Evolutionary conservation across 23 tunicate genomes (phyloP).

Genomic region (Halocynthia aurantium): DNA sequence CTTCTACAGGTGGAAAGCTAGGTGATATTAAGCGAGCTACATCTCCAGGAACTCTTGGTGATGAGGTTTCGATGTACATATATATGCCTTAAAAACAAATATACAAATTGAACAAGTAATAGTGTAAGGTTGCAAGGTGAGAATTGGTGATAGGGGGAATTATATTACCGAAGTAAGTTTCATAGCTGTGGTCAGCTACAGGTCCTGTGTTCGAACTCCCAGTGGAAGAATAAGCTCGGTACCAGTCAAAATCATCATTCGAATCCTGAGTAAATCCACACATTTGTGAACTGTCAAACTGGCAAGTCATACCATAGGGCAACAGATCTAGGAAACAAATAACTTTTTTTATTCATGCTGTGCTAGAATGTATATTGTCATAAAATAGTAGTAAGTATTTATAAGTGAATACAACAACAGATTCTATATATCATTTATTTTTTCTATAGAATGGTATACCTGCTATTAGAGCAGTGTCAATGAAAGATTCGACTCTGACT

Average conservation of each 20-base stretch:
- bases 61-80: constrained; percentile 26
- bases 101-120: not conserved
- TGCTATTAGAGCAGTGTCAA: not conserved
- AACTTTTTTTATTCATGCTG: not conserved
- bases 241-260: constrained; percentile 72
- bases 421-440: not conserved
- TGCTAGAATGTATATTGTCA: too few relatives aligned
- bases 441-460: not conserved
- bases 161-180: constrained; percentile 36
- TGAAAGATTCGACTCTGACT: not conserved
- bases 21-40: constrained; percentile 41
- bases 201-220: constrained; percentile 36
- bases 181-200: constrained; percentile 31
- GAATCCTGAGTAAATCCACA: constrained; percentile 72
- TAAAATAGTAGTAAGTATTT: too few relatives aligned
- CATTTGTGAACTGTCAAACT: constrained; percentile 37
- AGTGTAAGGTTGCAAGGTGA: not conserved
- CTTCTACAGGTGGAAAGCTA: constrained; percentile 15
- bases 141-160: not conserved
- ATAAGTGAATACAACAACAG: too few relatives aligned
- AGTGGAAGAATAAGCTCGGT: constrained; percentile 15
- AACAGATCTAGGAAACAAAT: constrained; percentile 11
- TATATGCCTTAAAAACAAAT: constrained; percentile 35
- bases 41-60: constrained; percentile 20
- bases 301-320: constrained; percentile 33